A percentile compares a stretch with the other conserved stretches of the same genome.
These are phyloP conservation scores for Cydia fagiglandana DNA, from an alignment of 1,140 invertebrate genomes.

Conservation along the genomic window DNA sequence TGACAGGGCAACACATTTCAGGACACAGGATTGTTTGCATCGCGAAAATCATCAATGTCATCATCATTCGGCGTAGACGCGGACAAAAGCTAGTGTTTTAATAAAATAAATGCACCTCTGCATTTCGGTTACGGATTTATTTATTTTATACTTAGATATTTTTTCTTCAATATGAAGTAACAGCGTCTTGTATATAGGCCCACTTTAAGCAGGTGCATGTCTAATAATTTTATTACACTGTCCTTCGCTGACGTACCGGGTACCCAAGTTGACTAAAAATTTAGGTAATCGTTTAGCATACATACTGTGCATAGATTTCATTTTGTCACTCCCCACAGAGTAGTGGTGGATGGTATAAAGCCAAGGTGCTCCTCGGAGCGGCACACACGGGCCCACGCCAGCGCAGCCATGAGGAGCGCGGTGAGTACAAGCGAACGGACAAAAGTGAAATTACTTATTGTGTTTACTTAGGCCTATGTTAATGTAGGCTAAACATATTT, in stretches of 20 bases:
- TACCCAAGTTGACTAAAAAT: constrained; percentile 1
- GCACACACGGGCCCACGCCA: constrained; percentile 55
- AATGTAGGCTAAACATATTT: constrained; percentile 24
- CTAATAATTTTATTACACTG: neutral
- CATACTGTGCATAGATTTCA: constrained; percentile 24
- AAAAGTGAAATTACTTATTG: constrained; percentile 61
- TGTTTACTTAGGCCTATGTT: constrained; percentile 24
- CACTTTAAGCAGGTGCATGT: too few relatives aligned
- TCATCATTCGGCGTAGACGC: too few relatives aligned
- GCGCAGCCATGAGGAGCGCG: constrained; percentile 64
- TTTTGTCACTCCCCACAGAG: constrained; percentile 16
- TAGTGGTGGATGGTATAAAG: constrained; percentile 69
- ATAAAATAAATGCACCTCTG: too few relatives aligned
- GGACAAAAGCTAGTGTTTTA: too few relatives aligned
- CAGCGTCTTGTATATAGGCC: too few relatives aligned
- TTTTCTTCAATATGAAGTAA: neutral
- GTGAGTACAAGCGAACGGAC: constrained; percentile 55
- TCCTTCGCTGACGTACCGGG: neutral
- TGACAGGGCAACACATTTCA: too few relatives aligned
- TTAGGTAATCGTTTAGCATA: constrained; percentile 32
- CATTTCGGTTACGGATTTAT: neutral
- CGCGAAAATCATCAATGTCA: too few relatives aligned
- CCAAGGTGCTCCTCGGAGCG: constrained; percentile 38
- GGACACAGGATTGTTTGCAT: too few relatives aligned
- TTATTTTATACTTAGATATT: neutral